A percentile compares a stretch with the other conserved stretches of the same genome.
Evolutionary conservation across 2,797 vertebrate genomes (phyloP).

Genomic region (Pantherophis vulpinus): DNA sequence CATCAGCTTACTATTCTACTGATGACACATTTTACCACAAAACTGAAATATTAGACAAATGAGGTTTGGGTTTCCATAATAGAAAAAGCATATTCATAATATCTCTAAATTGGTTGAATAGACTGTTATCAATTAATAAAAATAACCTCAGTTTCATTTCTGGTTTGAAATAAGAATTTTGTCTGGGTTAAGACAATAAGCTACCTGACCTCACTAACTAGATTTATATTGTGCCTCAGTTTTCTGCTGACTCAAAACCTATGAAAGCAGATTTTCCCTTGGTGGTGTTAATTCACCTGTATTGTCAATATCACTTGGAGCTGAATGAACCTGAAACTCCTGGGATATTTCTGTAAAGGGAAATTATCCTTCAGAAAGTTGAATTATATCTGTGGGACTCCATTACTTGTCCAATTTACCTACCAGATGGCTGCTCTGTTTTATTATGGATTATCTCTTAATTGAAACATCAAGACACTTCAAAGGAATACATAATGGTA

Average conservation of each 20-base stretch:
- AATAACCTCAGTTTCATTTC: background rate
- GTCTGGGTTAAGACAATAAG: background rate
- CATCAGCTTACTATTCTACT: background rate
- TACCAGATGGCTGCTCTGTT: slow-evolving; percentile 55
- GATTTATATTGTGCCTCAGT: background rate
- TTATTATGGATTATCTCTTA: slow-evolving; percentile 60
- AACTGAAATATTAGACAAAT: background rate
- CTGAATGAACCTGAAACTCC: slow-evolving; percentile 8
- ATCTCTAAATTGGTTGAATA: background rate
- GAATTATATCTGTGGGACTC: slow-evolving; percentile 34
- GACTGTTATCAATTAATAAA: background rate
- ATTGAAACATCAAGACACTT: slow-evolving; percentile 56
- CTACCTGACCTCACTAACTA: background rate
- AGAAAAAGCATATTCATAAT: background rate
- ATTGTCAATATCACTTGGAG: background rate
- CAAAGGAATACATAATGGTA: slow-evolving; percentile 32
- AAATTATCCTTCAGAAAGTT: slow-evolving; percentile 61
- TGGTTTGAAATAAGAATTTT: slow-evolving; percentile 2
- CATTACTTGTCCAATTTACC: slow-evolving; percentile 40
- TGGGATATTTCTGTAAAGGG: slow-evolving; percentile 40
- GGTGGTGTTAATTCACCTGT: background rate
- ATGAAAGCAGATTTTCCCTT: slow-evolving; percentile 15
- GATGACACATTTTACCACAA: background rate
- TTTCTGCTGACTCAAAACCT: slow-evolving; percentile 1
- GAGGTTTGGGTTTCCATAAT: too few relatives aligned